Conservation (phyloP, 2,113 vertebrate species). For the Erythrolamprus reginae region DNA sequence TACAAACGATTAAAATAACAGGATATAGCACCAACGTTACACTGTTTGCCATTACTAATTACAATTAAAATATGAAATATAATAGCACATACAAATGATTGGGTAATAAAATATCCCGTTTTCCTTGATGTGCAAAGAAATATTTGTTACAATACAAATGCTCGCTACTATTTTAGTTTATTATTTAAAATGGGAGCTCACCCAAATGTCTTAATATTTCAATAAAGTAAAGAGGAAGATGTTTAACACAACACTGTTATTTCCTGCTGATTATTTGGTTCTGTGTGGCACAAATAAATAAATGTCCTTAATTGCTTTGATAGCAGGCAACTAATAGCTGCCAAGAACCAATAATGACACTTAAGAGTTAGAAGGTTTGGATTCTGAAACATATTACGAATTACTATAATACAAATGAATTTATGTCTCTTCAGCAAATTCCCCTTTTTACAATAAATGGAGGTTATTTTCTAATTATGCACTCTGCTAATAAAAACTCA, state of each 20-base stretch:
- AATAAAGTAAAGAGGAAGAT: background rate
- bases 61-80: fast-evolving
- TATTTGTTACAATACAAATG: background rate
- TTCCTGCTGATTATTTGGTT: background rate
- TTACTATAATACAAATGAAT: background rate
- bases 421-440: background rate
- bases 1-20: slow-evolving; percentile 55
- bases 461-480: background rate
- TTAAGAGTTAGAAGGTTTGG: background rate
- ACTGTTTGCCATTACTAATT: background rate
- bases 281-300: background rate
- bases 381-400: background rate
- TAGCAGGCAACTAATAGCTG: background rate
- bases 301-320: background rate
- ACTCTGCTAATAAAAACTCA: background rate
- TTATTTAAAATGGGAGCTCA: background rate
- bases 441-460: background rate
- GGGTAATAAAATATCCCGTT: background rate
- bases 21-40: slow-evolving; percentile 51
- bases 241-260: background rate
- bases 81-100: background rate
- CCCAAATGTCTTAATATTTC: background rate
- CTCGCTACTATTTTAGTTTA: background rate
- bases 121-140: background rate
- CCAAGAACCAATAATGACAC: background rate